Percentiles rank a stretch among this genome's conserved stretches.
Evolutionary conservation across 2,797 vertebrate genomes (phyloP).

Genomic region (Australoheros facetus): DNA sequence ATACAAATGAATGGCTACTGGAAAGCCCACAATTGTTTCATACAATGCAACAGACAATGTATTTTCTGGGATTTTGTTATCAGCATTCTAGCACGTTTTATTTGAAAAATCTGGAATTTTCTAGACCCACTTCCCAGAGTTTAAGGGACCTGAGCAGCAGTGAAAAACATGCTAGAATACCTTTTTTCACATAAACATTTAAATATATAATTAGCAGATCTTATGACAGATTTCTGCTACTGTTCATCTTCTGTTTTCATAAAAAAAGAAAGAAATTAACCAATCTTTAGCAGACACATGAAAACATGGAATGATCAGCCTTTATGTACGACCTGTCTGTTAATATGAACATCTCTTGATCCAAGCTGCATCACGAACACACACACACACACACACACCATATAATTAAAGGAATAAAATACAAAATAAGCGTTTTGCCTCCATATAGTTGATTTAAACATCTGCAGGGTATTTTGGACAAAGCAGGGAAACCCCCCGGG

Average conservation of each 20-base stretch:
- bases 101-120: constrained; percentile 1
- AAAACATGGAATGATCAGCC: not conserved
- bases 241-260: not conserved
- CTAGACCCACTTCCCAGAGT: not conserved
- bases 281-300: not conserved
- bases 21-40: constrained; percentile 2
- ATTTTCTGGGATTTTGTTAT: constrained; percentile 36
- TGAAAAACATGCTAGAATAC: not conserved
- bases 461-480: not conserved
- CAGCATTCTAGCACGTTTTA: constrained; percentile 32
- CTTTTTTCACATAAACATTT: not conserved
- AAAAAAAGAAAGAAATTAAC: not conserved
- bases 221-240: not conserved
- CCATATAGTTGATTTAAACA: not conserved
- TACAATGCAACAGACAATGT: constrained; percentile 37
- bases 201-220: not conserved
- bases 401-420: not conserved
- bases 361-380: not conserved
- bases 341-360: not conserved
- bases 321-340: not conserved
- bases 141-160: not conserved
- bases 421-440: not conserved
- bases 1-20: not conserved
- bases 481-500: not conserved
- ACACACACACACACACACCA: too few relatives aligned